These are phyloP conservation scores for Rhinoraja longicauda DNA, from an alignment of 2,797 vertebrate species.

Conservation along the genomic window DNA sequence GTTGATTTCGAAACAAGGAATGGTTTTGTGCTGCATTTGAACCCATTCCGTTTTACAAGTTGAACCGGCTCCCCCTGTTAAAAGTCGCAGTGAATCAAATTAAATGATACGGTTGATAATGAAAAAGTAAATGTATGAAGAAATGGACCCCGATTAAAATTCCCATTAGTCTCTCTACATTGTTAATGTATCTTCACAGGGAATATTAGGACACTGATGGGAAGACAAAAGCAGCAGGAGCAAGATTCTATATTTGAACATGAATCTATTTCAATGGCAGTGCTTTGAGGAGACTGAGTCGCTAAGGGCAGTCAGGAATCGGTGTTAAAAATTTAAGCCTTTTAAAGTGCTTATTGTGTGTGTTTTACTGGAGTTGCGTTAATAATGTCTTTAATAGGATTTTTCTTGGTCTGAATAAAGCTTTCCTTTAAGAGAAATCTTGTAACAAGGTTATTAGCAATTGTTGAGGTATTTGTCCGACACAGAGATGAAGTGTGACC, in stretches of 20 bases:
- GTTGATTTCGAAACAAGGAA: neutral
- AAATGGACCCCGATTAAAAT: conserved; percentile 36
- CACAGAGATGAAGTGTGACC: neutral
- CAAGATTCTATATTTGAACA: conserved; percentile 24
- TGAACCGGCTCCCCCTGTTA: conserved; percentile 18
- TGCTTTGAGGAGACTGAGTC: conserved; percentile 17
- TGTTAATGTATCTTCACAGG: conserved; percentile 36
- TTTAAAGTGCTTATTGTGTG: conserved; percentile 30
- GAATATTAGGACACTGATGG: conserved; percentile 36
- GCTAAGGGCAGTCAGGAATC: conserved; percentile 12
- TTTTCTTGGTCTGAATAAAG: conserved; percentile 15
- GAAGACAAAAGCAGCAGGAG: conserved; percentile 36
- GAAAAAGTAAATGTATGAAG: conserved; percentile 35
- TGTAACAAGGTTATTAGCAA: conserved; percentile 25
- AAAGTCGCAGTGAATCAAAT: conserved; percentile 35
- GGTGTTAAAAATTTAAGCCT: conserved; percentile 32
- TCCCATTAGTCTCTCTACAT: conserved; percentile 37
- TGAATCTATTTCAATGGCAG: conserved; percentile 23
- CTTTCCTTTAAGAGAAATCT: conserved; percentile 21
- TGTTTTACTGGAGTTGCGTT: conserved; percentile 19
- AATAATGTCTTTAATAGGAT: conserved; percentile 23
- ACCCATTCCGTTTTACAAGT: conserved; percentile 15
- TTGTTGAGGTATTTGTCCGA: conserved; percentile 29
- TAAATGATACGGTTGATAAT: conserved; percentile 37
- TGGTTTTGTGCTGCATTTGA: conserved; percentile 22